These are phyloP conservation scores for Poeciliopsis presidionis DNA, from an alignment of 2,797 vertebrate species.

Conservation along the genomic window DNA sequence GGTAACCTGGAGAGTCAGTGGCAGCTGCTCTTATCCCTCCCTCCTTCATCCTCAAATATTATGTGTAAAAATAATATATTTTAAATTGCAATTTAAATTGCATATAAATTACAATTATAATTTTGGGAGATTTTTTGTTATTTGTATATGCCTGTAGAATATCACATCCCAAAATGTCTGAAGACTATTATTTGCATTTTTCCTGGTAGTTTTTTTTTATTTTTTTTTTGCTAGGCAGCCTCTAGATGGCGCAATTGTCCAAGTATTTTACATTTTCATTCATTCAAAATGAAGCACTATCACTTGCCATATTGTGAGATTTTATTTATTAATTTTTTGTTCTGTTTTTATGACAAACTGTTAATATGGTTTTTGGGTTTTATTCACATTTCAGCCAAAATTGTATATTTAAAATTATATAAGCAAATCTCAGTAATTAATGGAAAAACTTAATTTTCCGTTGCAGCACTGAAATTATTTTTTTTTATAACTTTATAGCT, in stretches of 20 bases:
- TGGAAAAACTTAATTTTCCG: not conserved
- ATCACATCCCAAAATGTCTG: not conserved
- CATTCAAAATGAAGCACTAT: not conserved
- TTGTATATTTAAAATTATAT: not conserved
- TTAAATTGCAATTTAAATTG: too few species aligned
- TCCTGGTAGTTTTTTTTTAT: not conserved
- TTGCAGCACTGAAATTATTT: not conserved
- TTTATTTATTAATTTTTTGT: not conserved
- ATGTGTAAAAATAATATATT: not conserved
- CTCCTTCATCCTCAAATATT: not conserved
- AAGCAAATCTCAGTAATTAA: not conserved
- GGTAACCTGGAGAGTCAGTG: not conserved
- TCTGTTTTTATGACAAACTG: not conserved
- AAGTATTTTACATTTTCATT: not conserved
- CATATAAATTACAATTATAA: too few species aligned
- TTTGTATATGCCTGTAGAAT: not conserved
- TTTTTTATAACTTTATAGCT: not conserved
- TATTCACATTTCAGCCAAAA: not conserved
- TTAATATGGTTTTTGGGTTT: not conserved
- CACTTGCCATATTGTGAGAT: not conserved
- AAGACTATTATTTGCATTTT: not conserved
- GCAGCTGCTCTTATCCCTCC: slow-evolving; percentile 3
- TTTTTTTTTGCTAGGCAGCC: not conserved
- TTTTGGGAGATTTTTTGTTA: too few species aligned
- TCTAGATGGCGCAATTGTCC: not conserved